These are phyloP conservation scores for Actinia tenebrosa DNA, from an alignment of 64 coral and sea anemone genomes.

Conservation along the genomic window DNA sequence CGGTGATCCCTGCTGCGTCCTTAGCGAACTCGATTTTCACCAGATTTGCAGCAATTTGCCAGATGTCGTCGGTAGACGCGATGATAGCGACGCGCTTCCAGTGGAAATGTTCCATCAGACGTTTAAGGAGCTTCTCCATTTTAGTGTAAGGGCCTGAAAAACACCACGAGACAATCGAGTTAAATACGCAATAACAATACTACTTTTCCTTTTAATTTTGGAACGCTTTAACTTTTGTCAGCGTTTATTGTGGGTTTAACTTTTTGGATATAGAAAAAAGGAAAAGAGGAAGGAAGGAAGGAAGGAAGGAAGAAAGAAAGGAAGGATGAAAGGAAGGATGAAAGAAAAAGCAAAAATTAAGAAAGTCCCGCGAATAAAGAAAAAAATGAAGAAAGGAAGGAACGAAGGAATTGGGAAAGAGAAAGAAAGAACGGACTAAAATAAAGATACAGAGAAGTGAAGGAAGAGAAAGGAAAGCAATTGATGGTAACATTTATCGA, in stretches of 20 bases:
- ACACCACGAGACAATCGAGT: not conserved
- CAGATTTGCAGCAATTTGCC: conserved; percentile 86
- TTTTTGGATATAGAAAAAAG: not conserved
- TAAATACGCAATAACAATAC: not conserved
- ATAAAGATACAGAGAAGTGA: too few species aligned
- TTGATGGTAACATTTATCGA: too few species aligned
- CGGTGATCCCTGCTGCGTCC: conserved; percentile 42
- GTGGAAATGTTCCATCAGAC: conserved; percentile 72
- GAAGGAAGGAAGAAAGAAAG: not conserved
- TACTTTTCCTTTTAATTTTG: too few species aligned
- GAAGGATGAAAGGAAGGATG: not conserved
- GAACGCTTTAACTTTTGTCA: too few species aligned
- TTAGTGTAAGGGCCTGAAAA: conserved; percentile 66
- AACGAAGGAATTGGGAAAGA: too few species aligned
- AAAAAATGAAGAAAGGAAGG: too few species aligned
- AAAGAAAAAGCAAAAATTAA: not conserved
- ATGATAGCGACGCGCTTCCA: conserved; percentile 89
- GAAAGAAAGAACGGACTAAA: too few species aligned
- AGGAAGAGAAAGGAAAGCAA: too few species aligned
- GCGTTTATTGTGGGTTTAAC: not conserved
- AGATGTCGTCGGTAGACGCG: conserved; percentile 85
- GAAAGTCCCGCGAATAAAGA: too few species aligned
- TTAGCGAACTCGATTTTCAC: conserved; percentile 72
- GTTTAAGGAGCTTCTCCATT: conserved; percentile 80
- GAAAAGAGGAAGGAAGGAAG: not conserved